A percentile compares a stretch with the other conserved stretches of the same genome.
Evolutionary conservation across 2,888 invertebrate genomes (phyloP).

Genomic region (Hemistola chrysoprasaria): DNA sequence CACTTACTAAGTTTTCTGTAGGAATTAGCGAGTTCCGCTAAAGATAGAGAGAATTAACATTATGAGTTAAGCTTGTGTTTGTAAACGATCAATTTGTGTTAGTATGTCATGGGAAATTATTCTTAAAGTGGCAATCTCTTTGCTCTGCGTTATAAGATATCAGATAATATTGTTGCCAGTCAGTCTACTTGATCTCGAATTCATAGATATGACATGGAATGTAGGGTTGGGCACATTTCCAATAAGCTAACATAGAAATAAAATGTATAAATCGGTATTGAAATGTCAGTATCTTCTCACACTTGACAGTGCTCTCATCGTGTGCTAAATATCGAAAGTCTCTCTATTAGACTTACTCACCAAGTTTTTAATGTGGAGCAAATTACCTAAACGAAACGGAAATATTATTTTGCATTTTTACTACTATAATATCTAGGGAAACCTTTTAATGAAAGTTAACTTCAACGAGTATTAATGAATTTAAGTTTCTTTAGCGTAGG

Average conservation of each 20-base stretch:
- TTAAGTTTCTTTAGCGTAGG: no score
- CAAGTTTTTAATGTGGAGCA: no score
- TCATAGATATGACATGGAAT: conserved; percentile 25
- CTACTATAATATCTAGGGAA: no score
- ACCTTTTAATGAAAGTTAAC: no score
- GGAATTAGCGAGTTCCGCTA: conserved; percentile 53
- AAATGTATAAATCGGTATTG: conserved; percentile 41
- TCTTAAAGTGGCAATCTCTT: conserved; percentile 16
- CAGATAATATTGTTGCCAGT: conserved; percentile 11
- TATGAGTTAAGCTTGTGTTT: conserved; percentile 36
- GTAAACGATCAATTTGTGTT: conserved; percentile 42
- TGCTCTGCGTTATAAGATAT: conserved; percentile 8
- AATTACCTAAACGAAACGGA: no score
- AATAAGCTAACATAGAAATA: conserved; percentile 31
- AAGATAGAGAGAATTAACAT: conserved; percentile 49
- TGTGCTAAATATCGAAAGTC: conserved; percentile 26
- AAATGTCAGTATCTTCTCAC: conserved; percentile 51
- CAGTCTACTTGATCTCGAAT: conserved; percentile 16
- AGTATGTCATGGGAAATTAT: conserved; percentile 51
- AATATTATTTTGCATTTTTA: no score
- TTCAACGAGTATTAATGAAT: no score
- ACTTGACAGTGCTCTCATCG: conserved; percentile 27
- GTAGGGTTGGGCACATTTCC: conserved; percentile 29
- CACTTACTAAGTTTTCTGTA: conserved; percentile 49
- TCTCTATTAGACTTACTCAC: no score